Evolutionary conservation across 2,113 vertebrate genomes (phyloP).

Genomic region (Hipposideros armiger): DNA sequence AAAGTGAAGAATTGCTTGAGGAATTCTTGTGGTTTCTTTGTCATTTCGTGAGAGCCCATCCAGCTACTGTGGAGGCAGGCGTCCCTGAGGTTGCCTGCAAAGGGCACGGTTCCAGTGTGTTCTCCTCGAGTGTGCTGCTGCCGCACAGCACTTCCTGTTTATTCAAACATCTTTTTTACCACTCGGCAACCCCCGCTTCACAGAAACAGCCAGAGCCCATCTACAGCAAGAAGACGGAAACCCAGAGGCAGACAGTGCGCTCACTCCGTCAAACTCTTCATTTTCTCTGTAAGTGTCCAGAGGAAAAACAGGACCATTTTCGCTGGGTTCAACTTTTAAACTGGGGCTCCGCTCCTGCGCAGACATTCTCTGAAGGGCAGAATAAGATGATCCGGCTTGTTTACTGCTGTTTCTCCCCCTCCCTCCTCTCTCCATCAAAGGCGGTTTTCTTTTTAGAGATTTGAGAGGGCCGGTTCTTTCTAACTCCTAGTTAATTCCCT

Average conservation of each 20-base stretch:
- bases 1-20: conserved; percentile 85
- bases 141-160: conserved; percentile 97
- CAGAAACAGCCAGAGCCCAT: conserved; percentile 92
- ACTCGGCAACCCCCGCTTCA: conserved; percentile 91
- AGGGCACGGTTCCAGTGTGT: conserved; percentile 92
- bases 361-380: conserved; percentile 74
- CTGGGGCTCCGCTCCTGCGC: conserved; percentile 56
- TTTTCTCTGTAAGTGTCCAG: conserved; percentile 87
- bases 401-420: conserved; percentile 61
- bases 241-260: conserved; percentile 87
- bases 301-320: conserved; percentile 68
- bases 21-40: conserved; percentile 90
- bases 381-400: conserved; percentile 81
- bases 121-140: conserved; percentile 92
- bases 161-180: conserved; percentile 96
- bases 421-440: conserved; percentile 52
- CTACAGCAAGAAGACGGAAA: conserved; percentile 88
- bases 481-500: not conserved
- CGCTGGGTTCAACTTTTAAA: conserved; percentile 85
- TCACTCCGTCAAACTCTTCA: conserved; percentile 87
- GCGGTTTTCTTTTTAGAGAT: conserved; percentile 54
- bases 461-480: not conserved
- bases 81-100: conserved; percentile 87
- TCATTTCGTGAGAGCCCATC: conserved; percentile 86
- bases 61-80: conserved; percentile 89